Evolutionary conservation across 1,140 invertebrate species (phyloP), one percentile per base, ranked within the genome.

Genomic region (Zaprionus vittiger): DNA sequence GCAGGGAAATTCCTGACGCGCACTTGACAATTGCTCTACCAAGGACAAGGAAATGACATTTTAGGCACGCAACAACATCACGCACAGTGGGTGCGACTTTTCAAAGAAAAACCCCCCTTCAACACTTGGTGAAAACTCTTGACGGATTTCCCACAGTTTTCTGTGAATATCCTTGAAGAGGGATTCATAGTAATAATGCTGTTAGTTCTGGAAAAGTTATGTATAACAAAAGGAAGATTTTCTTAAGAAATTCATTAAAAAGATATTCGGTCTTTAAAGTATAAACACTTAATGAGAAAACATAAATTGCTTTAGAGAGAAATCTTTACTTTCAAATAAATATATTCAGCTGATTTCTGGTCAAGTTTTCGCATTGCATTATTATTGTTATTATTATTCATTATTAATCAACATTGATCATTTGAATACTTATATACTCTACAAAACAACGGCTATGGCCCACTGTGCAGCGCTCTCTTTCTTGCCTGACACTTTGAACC

Each of bases 21-120:
- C 80, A 83, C 80, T 87, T 83, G 84, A 89, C 84, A 87, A 87
- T 87, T 83, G 84, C 80, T 17, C 2, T 49, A 74, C 67, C 81
- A 87, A 84, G 85, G 84, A 84, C 81, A 77, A 79, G 78, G 79
- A 87, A 84, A 81, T 89, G 59, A 82, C 84, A 89, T 79, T 84
- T 71, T 61, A 74, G 77, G 77, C 83, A 89, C 84, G 83, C 80
- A 74, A 86, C 55, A 28, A 63, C 11, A 77, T 5, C 54, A 60
- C 37, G 62, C 56, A 75, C 26, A 70, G 41, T 56, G 64, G 24
- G n/a, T 17, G 15, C 31, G 31, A 17, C 24, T n/a, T 15, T 28
- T 28, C 12, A 15, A 55, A 5, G 22, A 26, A 14, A 9, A 6
- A 24, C n/a, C n/a, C 5, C 7, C 9, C 12, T 6, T 15, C 3